Conservation (phyloP, 2,113 vertebrate species). For the Lota lota region DNA sequence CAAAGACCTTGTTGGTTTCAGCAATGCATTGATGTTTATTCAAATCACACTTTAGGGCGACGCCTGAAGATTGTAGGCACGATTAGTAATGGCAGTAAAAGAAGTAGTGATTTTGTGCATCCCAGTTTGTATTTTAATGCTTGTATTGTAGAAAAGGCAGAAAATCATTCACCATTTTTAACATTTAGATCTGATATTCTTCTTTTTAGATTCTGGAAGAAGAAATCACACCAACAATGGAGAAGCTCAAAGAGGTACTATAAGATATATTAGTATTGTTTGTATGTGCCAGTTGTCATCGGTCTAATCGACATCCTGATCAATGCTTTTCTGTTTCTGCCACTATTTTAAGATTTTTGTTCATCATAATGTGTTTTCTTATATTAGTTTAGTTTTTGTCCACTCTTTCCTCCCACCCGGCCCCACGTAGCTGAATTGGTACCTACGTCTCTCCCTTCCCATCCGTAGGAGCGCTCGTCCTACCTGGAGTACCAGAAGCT, state of each 20-base stretch:
- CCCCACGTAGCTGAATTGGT: not conserved
- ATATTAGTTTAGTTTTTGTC: not conserved
- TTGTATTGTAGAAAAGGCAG: too few relatives aligned
- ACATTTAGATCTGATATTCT: slow-evolving; percentile 16
- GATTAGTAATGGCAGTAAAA: too few relatives aligned
- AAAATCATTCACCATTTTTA: not conserved
- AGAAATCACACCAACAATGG: slow-evolving; percentile 89
- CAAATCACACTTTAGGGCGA: too few relatives aligned
- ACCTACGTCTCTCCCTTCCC: too few relatives aligned
- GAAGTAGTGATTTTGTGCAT: too few relatives aligned
- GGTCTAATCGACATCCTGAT: not conserved
- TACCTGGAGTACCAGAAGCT: slow-evolving; percentile 94
- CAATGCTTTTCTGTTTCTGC: not conserved
- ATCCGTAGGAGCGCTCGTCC: slow-evolving; percentile 78
- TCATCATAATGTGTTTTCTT: not conserved
- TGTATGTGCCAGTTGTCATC: not conserved
- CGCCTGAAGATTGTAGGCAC: too few relatives aligned
- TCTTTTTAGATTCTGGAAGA: slow-evolving; percentile 85
- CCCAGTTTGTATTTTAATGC: not conserved
- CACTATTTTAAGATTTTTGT: not conserved
- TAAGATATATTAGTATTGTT: not conserved
- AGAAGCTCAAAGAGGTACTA: slow-evolving; percentile 89
- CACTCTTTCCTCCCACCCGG: not conserved
- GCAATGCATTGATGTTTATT: too few relatives aligned
- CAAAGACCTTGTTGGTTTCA: too few relatives aligned